These are phyloP conservation scores for Idaea straminata DNA, from an alignment of 2,888 invertebrate species.

Conservation along the genomic window DNA sequence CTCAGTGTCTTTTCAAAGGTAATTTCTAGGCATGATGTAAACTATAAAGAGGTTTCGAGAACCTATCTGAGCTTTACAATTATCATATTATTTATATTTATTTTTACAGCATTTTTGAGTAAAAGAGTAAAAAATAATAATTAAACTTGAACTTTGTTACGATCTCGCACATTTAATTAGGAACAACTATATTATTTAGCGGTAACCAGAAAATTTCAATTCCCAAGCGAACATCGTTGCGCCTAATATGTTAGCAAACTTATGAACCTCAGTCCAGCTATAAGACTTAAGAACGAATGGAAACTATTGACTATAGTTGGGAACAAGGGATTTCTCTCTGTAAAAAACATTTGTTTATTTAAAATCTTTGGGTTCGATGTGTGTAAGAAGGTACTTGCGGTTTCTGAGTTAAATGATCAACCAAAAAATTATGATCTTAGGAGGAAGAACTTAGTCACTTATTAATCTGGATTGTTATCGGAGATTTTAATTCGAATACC, in stretches of 20 bases:
- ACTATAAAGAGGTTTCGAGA: too few relatives aligned
- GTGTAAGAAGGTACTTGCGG: background rate
- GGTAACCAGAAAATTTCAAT: background rate
- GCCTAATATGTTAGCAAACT: conserved; percentile 51
- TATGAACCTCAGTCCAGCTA: conserved; percentile 42
- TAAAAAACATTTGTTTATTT: conserved; percentile 10
- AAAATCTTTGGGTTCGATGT: background rate
- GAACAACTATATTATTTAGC: background rate
- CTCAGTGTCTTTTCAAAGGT: background rate
- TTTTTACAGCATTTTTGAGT: too few relatives aligned
- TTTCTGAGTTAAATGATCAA: too few relatives aligned
- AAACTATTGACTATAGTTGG: conserved; percentile 44
- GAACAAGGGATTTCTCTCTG: conserved; percentile 31
- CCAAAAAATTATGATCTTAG: background rate
- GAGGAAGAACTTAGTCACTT: background rate
- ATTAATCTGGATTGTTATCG: background rate
- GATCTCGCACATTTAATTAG: background rate
- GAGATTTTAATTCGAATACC: background rate
- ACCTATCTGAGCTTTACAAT: too few relatives aligned
- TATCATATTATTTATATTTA: too few relatives aligned
- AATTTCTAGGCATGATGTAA: background rate
- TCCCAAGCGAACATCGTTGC: conserved; percentile 34
- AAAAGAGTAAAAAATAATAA: too few relatives aligned
- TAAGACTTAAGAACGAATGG: conserved; percentile 47
- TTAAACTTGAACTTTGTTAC: background rate